Conservation (phyloP, 2,888 invertebrate genomes). For the Neoitamus cyanurus region DNA sequence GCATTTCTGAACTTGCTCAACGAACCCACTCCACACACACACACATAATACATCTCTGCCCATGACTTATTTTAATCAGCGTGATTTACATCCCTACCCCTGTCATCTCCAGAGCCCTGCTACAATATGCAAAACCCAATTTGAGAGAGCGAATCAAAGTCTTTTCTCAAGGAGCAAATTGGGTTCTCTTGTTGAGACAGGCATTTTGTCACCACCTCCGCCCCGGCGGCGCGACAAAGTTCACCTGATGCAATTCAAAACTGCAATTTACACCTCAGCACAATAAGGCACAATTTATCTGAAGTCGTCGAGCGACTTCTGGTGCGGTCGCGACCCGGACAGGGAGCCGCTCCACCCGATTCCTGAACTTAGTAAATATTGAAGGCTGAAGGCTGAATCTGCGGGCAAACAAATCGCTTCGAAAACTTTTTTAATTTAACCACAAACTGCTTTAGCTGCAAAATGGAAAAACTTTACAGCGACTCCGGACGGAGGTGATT, state of each 20-base stretch:
- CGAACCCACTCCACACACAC: background rate
- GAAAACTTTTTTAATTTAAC: conserved; percentile 45
- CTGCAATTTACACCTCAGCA: conserved; percentile 26
- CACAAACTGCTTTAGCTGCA: conserved; percentile 33
- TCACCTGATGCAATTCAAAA: conserved; percentile 15
- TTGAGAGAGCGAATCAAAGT: background rate
- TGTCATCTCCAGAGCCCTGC: background rate
- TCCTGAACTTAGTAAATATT: conserved; percentile 26
- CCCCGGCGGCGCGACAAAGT: background rate
- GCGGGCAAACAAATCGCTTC: conserved; percentile 36
- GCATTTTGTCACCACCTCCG: background rate
- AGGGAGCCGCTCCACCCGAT: background rate
- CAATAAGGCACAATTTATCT: conserved; percentile 2
- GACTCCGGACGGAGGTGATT: conserved; percentile 27
- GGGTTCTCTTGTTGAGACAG: background rate
- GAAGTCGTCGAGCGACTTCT: background rate
- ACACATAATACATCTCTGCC: background rate
- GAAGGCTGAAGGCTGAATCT: conserved; percentile 17
- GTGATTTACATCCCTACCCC: background rate
- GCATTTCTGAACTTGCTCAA: background rate
- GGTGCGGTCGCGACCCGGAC: background rate
- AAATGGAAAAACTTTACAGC: conserved; percentile 43
- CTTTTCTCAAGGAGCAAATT: background rate
- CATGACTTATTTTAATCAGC: background rate
- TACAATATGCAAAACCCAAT: background rate